These are phyloP conservation scores for Silurus aristotelis DNA, from an alignment of 2,797 vertebrate species.

Conservation along the genomic window DNA sequence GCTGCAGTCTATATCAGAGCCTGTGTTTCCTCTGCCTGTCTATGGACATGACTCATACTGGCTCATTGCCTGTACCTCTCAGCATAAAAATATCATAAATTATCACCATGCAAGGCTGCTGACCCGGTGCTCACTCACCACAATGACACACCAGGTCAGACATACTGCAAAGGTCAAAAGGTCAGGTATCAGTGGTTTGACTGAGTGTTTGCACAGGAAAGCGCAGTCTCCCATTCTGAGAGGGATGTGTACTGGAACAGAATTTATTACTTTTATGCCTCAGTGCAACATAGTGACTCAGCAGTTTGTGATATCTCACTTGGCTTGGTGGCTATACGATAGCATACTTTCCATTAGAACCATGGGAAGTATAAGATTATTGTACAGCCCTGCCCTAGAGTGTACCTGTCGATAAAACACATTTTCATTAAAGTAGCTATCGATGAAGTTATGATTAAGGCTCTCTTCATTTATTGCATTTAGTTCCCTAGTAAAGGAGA, in stretches of 20 bases:
- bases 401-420: slow-evolving; percentile 45
- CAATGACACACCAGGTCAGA: slow-evolving; percentile 26
- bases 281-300: slow-evolving; percentile 29
- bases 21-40: slow-evolving; percentile 9
- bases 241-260: slow-evolving; percentile 24
- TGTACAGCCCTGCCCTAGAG: slow-evolving; percentile 21
- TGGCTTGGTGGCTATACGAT: slow-evolving; percentile 35
- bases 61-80: slow-evolving; percentile 17
- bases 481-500: slow-evolving; percentile 34
- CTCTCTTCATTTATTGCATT: slow-evolving; percentile 51
- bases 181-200: slow-evolving; percentile 12
- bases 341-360: slow-evolving; percentile 33
- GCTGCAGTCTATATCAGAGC: slow-evolving; percentile 7
- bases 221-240: slow-evolving; percentile 22
- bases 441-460: slow-evolving; percentile 57
- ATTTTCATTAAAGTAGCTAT: slow-evolving; percentile 56
- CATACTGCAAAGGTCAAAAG: slow-evolving; percentile 24
- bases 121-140: slow-evolving; percentile 16
- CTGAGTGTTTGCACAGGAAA: slow-evolving; percentile 32
- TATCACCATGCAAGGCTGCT: slow-evolving; percentile 7
- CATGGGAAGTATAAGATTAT: slow-evolving; percentile 31
- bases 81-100: slow-evolving; percentile 41
- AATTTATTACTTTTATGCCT: slow-evolving; percentile 47
- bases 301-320: slow-evolving; percentile 37
- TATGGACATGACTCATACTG: slow-evolving; percentile 43